A percentile compares a stretch with the other conserved stretches of the same genome.
Evolutionary conservation across 2,797 vertebrate genomes (phyloP).

Genomic region (Onychomys arenicola): DNA sequence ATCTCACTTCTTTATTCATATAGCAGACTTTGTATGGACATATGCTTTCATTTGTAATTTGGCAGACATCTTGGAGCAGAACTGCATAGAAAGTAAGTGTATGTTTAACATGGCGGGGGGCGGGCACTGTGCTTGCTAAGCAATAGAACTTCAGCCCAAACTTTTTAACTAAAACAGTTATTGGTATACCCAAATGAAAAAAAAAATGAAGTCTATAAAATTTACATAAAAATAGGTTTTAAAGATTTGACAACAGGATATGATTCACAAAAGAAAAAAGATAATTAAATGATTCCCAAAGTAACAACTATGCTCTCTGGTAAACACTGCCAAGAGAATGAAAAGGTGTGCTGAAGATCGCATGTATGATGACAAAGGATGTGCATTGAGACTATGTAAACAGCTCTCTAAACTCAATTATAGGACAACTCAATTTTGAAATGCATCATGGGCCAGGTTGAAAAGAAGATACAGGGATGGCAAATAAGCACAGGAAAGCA

Average conservation of each 20-base stretch:
- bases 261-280: background rate
- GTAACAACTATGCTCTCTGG: constrained; percentile 15
- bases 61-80: background rate
- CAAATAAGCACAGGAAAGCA: background rate
- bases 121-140: background rate
- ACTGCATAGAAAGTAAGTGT: background rate
- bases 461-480: background rate
- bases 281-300: constrained; percentile 7
- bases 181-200: constrained; percentile 4
- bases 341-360: background rate
- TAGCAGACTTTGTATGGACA: background rate
- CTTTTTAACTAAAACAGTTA: constrained; percentile 19
- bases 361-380: background rate
- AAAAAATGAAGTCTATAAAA: constrained; percentile 46
- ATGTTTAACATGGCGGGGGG: background rate
- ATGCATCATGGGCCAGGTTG: background rate
- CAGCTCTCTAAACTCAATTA: constrained; percentile 39
- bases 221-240: constrained; percentile 8
- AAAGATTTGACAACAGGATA: background rate
- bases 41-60: background rate
- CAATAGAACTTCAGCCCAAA: background rate
- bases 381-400: background rate
- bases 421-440: background rate
- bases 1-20: background rate
- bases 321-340: constrained; percentile 18